These are phyloP conservation scores for Notarius lentiginosus DNA, from an alignment of 2,113 vertebrate species.

Conservation along the genomic window DNA sequence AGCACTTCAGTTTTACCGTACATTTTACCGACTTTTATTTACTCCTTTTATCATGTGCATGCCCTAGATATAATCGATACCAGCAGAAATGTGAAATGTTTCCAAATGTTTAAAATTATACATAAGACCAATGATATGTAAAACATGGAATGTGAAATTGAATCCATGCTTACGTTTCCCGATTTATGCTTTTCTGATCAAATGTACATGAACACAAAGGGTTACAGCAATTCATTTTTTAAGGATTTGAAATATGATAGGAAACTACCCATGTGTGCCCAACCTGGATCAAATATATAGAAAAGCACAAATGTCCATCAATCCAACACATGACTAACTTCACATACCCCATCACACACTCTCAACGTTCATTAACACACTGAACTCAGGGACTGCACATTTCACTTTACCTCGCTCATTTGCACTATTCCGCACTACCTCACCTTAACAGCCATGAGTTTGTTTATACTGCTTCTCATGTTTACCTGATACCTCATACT, in stretches of 20 bases:
- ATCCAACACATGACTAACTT: slow-evolving; percentile 34
- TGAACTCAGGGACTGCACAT: too few species aligned
- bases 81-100: slow-evolving; percentile 23
- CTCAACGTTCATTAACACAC: too few species aligned
- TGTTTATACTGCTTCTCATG: slow-evolving; percentile 33
- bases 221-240: slow-evolving; percentile 37
- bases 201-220: slow-evolving; percentile 36
- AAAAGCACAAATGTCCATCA: slow-evolving; percentile 44
- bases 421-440: too few species aligned
- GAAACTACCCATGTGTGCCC: slow-evolving; percentile 43
- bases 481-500: too few species aligned
- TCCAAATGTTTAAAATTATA: slow-evolving; percentile 24
- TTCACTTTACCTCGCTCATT: too few species aligned
- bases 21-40: neutral
- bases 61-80: neutral
- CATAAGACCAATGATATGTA: slow-evolving; percentile 8
- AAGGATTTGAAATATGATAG: slow-evolving; percentile 29
- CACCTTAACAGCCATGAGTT: too few species aligned
- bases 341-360: too few species aligned
- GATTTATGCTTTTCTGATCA: slow-evolving; percentile 32
- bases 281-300: slow-evolving; percentile 48
- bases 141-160: slow-evolving; percentile 40
- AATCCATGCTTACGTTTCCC: slow-evolving; percentile 6
- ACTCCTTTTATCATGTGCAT: slow-evolving; percentile 9
- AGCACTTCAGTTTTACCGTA: neutral